Percentiles rank a stretch among this genome's conserved stretches.
Evolutionary conservation across 2,113 vertebrate species (phyloP).

Genomic region (Gobio gobio): DNA sequence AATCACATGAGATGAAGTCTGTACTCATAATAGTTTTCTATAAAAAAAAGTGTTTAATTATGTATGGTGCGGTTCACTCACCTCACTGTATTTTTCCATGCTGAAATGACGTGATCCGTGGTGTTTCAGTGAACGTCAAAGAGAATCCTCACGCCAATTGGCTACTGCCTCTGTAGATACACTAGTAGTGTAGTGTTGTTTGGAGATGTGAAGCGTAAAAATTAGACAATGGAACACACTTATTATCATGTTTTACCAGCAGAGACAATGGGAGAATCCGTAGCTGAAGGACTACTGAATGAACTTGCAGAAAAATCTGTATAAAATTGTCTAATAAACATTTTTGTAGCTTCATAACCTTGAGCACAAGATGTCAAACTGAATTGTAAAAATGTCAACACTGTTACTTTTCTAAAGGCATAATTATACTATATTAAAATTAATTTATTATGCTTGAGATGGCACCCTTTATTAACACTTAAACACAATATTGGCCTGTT

Average conservation of each 20-base stretch:
- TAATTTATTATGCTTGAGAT: background rate
- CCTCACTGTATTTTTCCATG: background rate
- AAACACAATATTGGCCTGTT: background rate
- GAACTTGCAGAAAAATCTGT: background rate
- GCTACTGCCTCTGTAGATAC: background rate
- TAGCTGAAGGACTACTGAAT: background rate
- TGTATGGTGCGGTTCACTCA: background rate
- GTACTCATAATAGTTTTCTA: background rate
- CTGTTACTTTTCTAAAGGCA: background rate
- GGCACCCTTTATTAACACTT: background rate
- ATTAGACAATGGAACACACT: background rate
- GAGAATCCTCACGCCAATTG: background rate
- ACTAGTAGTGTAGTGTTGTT: background rate
- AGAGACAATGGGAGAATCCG: background rate
- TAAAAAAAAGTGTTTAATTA: constrained; percentile 1
- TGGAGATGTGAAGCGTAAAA: background rate
- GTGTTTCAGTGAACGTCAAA: background rate
- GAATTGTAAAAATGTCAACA: background rate
- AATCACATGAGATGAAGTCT: background rate
- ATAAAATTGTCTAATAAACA: background rate
- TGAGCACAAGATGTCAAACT: background rate
- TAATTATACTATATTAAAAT: background rate
- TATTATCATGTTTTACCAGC: background rate
- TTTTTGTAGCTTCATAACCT: background rate
- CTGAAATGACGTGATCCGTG: background rate